Base-by-base conservation (phyloP, 2,113 vertebrate species). In the Corythoichthys intestinalis region DNA sequence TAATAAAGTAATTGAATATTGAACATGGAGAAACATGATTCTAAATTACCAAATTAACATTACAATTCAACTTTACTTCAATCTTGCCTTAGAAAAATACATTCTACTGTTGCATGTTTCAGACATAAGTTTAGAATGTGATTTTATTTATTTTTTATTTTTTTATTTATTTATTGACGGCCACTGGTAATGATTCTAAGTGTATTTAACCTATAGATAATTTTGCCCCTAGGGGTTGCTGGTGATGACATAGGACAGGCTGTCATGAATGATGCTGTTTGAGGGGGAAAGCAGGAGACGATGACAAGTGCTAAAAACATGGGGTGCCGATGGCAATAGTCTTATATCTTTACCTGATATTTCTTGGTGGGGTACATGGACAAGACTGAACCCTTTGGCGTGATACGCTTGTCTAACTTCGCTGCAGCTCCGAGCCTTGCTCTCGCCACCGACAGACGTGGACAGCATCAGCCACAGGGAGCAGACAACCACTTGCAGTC, bases 371-470 rank as follows among this genome's bases (percentile, higher is more conserved):
- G 95, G 95, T 70, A 93, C 92, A 89, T 92, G 92, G 90, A 87
- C 88, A 83, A 95, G 86, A 92, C 93, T 95, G 93, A 96, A 96
- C 80, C 95, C 96, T 86, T 96, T 95, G 61, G 92, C 91, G 73
- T 89, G 91, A 82, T 95, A 97, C 60, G 94, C 95, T 79, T 95
- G 94, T 78, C 94, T 92, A 87, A 96, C 95, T 88, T 97, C 95
- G 74, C 91, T 82, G 88, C 96, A 97, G 93, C 94, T 94, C 86
- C 94, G 92, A 83, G 94, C 92, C 86, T 94, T 94, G 87, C 89
- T 88, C 47, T 96, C 96, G 65, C 88, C 91, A 52, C 84, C 83
- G 63, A 87, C 88, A 56, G 92, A 87, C 71, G 90, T 88, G 78
- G 85, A 86, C 83, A 92, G 89, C 87, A 84, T 89, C 87, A 83